A percentile compares a stretch with the other conserved stretches of the same genome.
Conservation (phyloP, 92 coral and sea anemone genomes). For the Actinostola sp. region DNA sequence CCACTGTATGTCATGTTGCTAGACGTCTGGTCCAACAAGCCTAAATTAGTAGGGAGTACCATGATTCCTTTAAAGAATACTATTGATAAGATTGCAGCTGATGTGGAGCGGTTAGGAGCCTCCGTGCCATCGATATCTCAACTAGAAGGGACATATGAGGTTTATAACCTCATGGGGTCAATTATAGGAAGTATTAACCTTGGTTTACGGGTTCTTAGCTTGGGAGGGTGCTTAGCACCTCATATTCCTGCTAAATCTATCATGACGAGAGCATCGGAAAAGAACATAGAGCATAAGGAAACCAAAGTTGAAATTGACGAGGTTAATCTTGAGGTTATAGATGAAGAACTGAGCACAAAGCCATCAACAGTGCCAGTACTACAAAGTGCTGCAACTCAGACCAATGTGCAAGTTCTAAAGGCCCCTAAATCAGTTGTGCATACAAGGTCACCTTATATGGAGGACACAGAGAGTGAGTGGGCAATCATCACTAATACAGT, state of each 20-base stretch:
- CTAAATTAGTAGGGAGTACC: conserved; percentile 82
- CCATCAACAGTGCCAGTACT: background rate
- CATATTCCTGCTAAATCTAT: conserved; percentile 71
- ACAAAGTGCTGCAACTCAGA: conserved; percentile 50
- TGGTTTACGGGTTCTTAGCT: conserved; percentile 77
- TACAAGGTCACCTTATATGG: conserved; percentile 1
- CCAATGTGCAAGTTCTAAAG: conserved; percentile 25
- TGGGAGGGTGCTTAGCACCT: conserved; percentile 87
- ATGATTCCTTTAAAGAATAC: conserved; percentile 67
- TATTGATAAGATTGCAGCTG: conserved; percentile 60
- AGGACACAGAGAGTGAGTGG: conserved; percentile 42
- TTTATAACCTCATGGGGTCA: conserved; percentile 91
- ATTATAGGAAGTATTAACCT: conserved; percentile 70
- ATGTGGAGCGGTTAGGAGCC: conserved; percentile 66
- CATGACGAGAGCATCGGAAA: conserved; percentile 22
- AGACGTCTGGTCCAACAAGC: conserved; percentile 77
- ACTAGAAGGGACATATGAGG: conserved; percentile 65
- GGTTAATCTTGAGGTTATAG: conserved; percentile 3
- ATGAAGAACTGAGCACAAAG: background rate
- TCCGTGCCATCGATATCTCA: conserved; percentile 81
- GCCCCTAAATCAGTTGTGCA: conserved; percentile 5
- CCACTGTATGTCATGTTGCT: conserved; percentile 91
- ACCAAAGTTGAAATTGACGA: conserved; percentile 1
- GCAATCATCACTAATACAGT: conserved; percentile 78
- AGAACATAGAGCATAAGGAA: conserved; percentile 10